A percentile compares a stretch with the other conserved stretches of the same genome.
Evolutionary conservation across 2,888 invertebrate genomes (phyloP).

Genomic region (Reticulitermes lucifugus): DNA sequence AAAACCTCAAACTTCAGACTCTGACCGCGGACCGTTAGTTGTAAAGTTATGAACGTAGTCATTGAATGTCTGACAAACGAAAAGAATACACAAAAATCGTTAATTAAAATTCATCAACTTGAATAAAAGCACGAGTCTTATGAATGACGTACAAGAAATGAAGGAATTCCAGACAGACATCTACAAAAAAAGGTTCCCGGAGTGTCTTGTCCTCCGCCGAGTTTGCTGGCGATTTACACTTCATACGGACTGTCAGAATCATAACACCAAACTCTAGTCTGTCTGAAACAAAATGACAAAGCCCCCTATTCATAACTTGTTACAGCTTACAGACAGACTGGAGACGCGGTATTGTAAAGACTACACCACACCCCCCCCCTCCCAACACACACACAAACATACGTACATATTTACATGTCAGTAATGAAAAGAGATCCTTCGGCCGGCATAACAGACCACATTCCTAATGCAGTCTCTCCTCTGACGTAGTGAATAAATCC

Average conservation of each 20-base stretch:
- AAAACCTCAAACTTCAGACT: no score
- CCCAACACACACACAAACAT: not conserved
- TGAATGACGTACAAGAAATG: not conserved
- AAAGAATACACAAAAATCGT: not conserved
- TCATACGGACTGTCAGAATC: not conserved
- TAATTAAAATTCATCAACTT: not conserved
- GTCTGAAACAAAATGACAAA: conserved; percentile 22
- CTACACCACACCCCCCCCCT: not conserved
- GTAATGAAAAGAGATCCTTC: not conserved
- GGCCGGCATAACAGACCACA: not conserved
- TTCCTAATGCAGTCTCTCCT: not conserved
- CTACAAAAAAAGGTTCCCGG: not conserved
- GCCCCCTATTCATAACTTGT: conserved; percentile 12
- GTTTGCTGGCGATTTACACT: no score
- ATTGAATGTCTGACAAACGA: no score
- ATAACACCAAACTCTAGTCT: not conserved
- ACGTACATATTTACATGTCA: not conserved
- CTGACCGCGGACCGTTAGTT: no score
- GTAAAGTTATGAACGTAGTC: no score
- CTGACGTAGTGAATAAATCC: conserved; percentile 7
- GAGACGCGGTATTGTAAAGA: not conserved
- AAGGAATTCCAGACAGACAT: not conserved
- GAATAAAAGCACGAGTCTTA: no score
- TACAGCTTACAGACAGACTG: conserved; percentile 2
- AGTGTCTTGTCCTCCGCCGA: not conserved